phyloP scores from a whole-genome alignment of 2,797 vertebrate species.

The Phalanger gymnotis region DNA sequence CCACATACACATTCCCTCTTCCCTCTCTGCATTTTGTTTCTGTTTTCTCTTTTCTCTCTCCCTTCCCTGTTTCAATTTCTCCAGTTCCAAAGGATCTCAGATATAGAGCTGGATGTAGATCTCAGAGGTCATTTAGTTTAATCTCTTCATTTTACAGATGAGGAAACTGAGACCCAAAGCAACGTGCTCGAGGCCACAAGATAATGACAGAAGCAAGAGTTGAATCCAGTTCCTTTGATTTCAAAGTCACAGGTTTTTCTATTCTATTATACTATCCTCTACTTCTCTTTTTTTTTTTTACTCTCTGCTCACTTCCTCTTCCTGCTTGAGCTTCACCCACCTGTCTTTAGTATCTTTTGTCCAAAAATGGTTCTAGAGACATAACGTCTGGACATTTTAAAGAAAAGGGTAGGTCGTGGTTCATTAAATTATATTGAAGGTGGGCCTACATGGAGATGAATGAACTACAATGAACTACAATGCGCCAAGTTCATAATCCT shows the following conservation, averaged over 20 bases:
- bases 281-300: neutral
- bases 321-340: neutral
- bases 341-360: neutral
- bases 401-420: neutral
- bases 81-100: fast-evolving
- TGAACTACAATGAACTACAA: neutral
- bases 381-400: neutral
- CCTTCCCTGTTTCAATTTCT: neutral
- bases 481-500: neutral
- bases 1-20: neutral
- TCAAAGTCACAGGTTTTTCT: neutral
- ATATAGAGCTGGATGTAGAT: neutral
- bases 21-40: fast-evolving
- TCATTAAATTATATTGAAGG: neutral
- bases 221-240: neutral
- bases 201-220: neutral
- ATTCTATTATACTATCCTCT: neutral
- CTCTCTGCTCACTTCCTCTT: neutral
- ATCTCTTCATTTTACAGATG: neutral
- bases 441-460: neutral
- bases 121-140: neutral
- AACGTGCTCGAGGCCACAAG: neutral
- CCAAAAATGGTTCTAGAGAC: neutral
- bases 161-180: neutral
- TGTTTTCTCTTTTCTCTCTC: neutral